Percentiles rank a stretch among this genome's conserved stretches.
Conservation (phyloP, 2,113 vertebrate species). For the Synchiropus splendidus region DNA sequence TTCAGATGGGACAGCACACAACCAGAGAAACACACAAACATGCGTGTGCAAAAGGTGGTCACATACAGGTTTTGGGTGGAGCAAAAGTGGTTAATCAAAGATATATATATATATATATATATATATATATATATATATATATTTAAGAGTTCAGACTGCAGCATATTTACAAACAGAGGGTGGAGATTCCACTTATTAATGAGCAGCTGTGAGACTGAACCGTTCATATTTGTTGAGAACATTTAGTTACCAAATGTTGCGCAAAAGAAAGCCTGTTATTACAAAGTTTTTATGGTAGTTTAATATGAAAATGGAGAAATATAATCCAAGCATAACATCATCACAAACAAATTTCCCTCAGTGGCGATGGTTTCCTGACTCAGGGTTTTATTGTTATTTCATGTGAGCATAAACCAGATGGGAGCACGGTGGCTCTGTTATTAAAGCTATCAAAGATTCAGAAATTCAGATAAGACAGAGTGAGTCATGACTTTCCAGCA, state of each 20-base stretch:
- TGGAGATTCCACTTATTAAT: slow-evolving; percentile 37
- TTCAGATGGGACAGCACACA: slow-evolving; percentile 23
- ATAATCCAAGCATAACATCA: too few species aligned
- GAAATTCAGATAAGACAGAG: slow-evolving; percentile 9
- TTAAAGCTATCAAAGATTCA: slow-evolving; percentile 5
- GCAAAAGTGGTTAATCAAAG: slow-evolving; percentile 25
- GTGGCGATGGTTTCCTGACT: too few species aligned
- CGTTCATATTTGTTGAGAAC: too few species aligned
- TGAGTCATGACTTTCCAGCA: slow-evolving; percentile 37
- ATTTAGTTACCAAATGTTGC: too few species aligned
- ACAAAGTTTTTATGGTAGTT: too few species aligned
- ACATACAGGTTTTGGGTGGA: slow-evolving; percentile 39
- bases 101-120: slow-evolving; percentile 40
- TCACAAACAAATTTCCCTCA: too few species aligned
- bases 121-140: slow-evolving; percentile 38
- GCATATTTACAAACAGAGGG: slow-evolving; percentile 44
- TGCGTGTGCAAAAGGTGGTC: slow-evolving; percentile 3
- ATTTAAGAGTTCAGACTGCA: background rate
- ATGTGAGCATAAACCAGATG: background rate
- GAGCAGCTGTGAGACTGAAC: slow-evolving; percentile 14
- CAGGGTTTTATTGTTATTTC: background rate
- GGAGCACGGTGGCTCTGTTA: background rate
- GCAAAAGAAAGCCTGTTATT: too few species aligned
- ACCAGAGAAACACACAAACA: slow-evolving; percentile 26
- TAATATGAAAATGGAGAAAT: too few species aligned